A percentile compares a stretch with the other conserved stretches of the same genome.
Evolutionary conservation across 2,888 invertebrate genomes (phyloP).

Genomic region (Mechanitis mazaeus): DNA sequence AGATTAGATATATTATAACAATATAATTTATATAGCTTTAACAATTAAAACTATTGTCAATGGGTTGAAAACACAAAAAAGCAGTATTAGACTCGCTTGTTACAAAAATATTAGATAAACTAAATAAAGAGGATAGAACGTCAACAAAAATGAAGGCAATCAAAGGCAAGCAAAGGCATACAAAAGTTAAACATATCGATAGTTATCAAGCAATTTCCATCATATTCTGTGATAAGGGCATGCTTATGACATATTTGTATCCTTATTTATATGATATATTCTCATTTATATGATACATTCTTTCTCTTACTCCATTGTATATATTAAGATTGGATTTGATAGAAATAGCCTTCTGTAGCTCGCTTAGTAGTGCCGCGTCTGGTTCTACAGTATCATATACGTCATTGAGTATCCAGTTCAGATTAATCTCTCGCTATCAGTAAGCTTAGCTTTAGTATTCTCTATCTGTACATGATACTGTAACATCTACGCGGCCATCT

Average conservation of each 20-base stretch:
- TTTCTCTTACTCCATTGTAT: constrained; percentile 52
- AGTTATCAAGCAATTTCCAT: constrained; percentile 56
- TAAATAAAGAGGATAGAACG: background rate
- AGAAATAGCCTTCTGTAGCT: constrained; percentile 64
- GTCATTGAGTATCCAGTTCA: constrained; percentile 2
- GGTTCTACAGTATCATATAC: constrained; percentile 40
- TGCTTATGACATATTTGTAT: constrained; percentile 62
- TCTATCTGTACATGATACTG: constrained; percentile 38
- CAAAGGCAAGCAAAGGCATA: background rate
- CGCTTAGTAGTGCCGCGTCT: constrained; percentile 61
- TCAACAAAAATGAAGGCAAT: background rate
- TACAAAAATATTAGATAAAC: background rate
- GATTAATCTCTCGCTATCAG: constrained; percentile 3
- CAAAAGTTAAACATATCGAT: constrained; percentile 55
- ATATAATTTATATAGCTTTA: constrained; percentile 51
- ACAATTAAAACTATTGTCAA: constrained; percentile 44
- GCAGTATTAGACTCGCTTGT: constrained; percentile 6
- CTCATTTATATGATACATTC: constrained; percentile 38
- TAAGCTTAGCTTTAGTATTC: too few species aligned
- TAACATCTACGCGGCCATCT: constrained; percentile 61
- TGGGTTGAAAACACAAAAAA: constrained; percentile 39
- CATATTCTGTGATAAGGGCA: constrained; percentile 74
- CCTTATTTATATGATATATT: constrained; percentile 35
- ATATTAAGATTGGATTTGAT: constrained; percentile 66
- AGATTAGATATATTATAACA: constrained; percentile 68